Percentiles rank a stretch among this genome's conserved stretches.
phyloP scores from a whole-genome alignment of 2,113 vertebrate species.

The Lepisosteus oculatus region DNA sequence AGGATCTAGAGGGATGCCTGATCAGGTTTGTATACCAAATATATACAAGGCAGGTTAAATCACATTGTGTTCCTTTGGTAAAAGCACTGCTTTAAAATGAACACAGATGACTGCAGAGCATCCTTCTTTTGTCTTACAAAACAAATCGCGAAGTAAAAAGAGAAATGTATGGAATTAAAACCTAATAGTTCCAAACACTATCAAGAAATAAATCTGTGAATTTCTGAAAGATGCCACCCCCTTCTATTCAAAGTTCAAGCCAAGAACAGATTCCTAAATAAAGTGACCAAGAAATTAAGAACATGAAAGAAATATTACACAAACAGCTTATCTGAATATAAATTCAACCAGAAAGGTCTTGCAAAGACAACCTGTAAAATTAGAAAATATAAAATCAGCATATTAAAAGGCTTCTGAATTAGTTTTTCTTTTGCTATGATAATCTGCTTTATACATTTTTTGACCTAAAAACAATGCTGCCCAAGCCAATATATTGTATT shows the following conservation, averaged over 20 bases:
- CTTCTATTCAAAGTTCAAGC: conserved; percentile 21
- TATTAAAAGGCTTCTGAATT: conserved; percentile 39
- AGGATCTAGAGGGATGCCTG: too few relatives aligned
- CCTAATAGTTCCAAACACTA: neutral
- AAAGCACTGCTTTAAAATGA: conserved; percentile 30
- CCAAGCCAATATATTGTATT: conserved; percentile 39
- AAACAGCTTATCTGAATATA: conserved; percentile 49
- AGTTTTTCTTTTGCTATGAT: conserved; percentile 14
- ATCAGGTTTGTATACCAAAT: too few relatives aligned
- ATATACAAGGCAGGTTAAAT: neutral
- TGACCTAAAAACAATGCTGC: conserved; percentile 44
- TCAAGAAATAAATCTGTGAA: neutral
- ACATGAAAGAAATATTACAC: conserved; percentile 32
- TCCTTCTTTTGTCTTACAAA: conserved; percentile 30
- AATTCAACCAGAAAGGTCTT: conserved; percentile 36
- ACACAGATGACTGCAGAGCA: conserved; percentile 33
- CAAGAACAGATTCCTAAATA: conserved; percentile 51
- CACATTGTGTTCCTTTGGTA: conserved; percentile 40
- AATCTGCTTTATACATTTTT: conserved; percentile 31
- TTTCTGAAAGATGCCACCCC: neutral
- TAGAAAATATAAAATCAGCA: conserved; percentile 32
- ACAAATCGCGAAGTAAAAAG: conserved; percentile 1
- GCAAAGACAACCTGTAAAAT: conserved; percentile 37
- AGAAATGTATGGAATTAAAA: conserved; percentile 4
- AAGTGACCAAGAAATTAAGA: conserved; percentile 40